A percentile compares a stretch with the other conserved stretches of the same genome.
phyloP scores from a whole-genome alignment of 2,113 vertebrate species.

The Cyanoliseus patagonus region DNA sequence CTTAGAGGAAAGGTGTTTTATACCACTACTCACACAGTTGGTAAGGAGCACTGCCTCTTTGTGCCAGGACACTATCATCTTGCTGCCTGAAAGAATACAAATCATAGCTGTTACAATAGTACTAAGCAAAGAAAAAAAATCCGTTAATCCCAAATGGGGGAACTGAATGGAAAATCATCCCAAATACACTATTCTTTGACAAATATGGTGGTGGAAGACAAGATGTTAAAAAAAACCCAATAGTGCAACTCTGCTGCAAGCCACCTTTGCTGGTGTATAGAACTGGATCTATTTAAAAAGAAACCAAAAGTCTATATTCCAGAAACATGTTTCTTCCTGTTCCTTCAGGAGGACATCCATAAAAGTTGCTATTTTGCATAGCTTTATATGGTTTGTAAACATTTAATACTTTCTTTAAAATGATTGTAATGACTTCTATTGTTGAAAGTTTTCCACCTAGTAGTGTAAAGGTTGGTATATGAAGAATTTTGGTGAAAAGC shows the following conservation, averaged over 20 bases:
- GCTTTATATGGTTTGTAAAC: neutral
- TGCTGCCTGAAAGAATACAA: neutral
- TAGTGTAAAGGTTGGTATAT: neutral
- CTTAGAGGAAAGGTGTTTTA: no score
- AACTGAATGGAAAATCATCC: neutral
- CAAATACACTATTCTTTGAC: neutral
- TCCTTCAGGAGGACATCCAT: neutral
- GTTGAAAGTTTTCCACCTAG: neutral
- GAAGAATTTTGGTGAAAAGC: neutral
- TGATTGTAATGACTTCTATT: neutral
- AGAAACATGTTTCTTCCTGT: neutral
- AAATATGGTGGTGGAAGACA: neutral
- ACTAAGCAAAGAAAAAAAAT: neutral
- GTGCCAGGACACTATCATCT: neutral
- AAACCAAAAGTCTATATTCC: neutral
- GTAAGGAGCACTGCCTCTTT: no score
- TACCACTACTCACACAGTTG: rapidly evolving
- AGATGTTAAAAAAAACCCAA: neutral
- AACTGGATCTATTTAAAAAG: neutral
- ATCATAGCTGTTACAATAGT: neutral
- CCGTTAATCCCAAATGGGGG: neutral
- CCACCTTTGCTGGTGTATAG: neutral
- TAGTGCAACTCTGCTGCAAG: neutral
- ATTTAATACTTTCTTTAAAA: neutral
- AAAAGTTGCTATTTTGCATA: neutral